These are phyloP conservation scores for Trematocara unimaculatum DNA, from an alignment of 2,113 vertebrate genomes.

Conservation along the genomic window DNA sequence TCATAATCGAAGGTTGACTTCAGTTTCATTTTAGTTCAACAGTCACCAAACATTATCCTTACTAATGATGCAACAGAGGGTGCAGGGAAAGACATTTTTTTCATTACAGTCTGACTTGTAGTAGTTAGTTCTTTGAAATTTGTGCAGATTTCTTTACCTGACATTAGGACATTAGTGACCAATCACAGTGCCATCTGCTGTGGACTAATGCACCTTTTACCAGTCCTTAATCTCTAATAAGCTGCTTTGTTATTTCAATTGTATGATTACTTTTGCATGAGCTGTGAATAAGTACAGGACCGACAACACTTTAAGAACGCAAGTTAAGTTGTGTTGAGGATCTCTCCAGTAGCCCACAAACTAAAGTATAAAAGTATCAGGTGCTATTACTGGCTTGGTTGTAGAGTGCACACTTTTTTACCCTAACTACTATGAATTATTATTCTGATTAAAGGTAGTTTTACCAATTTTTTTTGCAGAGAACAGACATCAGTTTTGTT, in stretches of 20 bases:
- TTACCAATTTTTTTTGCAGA: neutral
- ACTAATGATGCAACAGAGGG: fast-evolving
- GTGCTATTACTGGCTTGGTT: neutral
- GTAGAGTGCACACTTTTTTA: fast-evolving
- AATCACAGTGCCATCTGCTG: conserved; percentile 15
- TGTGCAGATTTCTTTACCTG: neutral
- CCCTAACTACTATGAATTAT: neutral
- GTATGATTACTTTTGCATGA: neutral
- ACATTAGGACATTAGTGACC: neutral
- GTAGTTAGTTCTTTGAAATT: neutral
- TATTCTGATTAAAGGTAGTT: neutral
- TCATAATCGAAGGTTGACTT: neutral
- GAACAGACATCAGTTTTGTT: neutral
- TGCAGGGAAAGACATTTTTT: neutral
- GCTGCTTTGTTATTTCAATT: neutral
- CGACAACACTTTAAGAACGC: fast-evolving
- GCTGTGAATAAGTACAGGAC: neutral
- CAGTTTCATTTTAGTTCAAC: neutral
- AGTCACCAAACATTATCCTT: neutral
- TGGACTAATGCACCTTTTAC: neutral
- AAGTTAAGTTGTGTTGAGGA: neutral
- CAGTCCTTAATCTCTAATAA: neutral
- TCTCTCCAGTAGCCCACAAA: neutral
- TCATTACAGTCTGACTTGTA: neutral
- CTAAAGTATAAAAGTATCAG: neutral